Evolutionary conservation across 2,797 vertebrate species (phyloP).

Genomic region (Hapalemur alaotrensis): DNA sequence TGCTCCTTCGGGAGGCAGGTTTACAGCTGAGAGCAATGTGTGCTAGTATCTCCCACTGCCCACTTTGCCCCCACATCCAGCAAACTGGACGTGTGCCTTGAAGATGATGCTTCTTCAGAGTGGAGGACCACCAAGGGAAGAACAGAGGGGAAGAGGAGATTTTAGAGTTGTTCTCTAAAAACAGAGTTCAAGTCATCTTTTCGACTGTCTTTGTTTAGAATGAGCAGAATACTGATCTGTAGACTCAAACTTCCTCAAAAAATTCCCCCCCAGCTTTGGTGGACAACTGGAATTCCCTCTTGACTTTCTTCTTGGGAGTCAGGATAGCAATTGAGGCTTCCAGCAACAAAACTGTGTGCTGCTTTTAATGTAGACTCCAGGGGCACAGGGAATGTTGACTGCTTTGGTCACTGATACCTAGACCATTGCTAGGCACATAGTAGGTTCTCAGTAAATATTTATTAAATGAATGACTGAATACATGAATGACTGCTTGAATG

Average conservation of each 20-base stretch:
- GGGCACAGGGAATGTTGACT: not conserved
- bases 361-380: not conserved
- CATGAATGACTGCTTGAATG: not conserved
- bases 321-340: not conserved
- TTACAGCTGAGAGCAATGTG: not conserved
- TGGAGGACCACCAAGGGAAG: too few relatives aligned
- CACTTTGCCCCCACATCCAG: not conserved
- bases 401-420: not conserved
- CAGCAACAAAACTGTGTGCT: not conserved
- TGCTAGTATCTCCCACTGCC: too few relatives aligned
- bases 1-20: too few relatives aligned
- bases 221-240: not conserved
- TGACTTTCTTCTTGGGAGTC: not conserved
- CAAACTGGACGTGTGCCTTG: not conserved
- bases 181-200: not conserved
- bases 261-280: too few relatives aligned
- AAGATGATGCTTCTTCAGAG: not conserved
- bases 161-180: not conserved
- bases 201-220: not conserved
- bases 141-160: not conserved
- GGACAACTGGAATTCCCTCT: not conserved
- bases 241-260: not conserved
- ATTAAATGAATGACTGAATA: not conserved
- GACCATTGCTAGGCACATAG: not conserved
- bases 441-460: not conserved